Percentiles rank a stretch among this genome's conserved stretches.
phyloP scores from a whole-genome alignment of 2,888 invertebrate genomes.

The Andrena bucephala region DNA sequence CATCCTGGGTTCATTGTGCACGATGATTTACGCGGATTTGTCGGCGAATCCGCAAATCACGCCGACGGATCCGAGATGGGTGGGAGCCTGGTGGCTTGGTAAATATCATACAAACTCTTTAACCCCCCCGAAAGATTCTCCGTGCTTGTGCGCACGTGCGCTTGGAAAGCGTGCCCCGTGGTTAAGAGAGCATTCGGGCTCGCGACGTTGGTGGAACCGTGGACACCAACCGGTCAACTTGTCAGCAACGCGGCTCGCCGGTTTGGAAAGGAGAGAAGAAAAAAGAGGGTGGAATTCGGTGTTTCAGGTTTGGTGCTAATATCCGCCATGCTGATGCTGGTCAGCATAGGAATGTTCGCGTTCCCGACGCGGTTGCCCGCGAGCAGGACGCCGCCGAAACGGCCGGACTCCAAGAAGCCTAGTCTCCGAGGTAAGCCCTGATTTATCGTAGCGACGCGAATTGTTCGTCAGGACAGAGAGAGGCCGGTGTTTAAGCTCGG shows the following conservation, averaged over 20 bases:
- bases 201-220: background rate
- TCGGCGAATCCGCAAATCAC: slow-evolving; percentile 90
- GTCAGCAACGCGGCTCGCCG: background rate
- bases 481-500: slow-evolving; percentile 46
- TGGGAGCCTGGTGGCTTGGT: slow-evolving; percentile 99
- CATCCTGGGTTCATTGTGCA: slow-evolving; percentile 95
- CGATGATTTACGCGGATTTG: slow-evolving; percentile 94
- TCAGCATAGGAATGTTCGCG: slow-evolving; percentile 95
- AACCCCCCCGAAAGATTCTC: too few species aligned
- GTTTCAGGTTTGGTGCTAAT: slow-evolving; percentile 93
- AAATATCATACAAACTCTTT: slow-evolving; percentile 82
- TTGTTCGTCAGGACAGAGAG: slow-evolving; percentile 34
- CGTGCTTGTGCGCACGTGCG: too few species aligned
- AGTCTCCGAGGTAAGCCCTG: slow-evolving; percentile 87
- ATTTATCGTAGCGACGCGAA: slow-evolving; percentile 58
- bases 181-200: too few species aligned
- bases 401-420: slow-evolving; percentile 86
- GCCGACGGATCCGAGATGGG: slow-evolving; percentile 94
- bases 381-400: slow-evolving; percentile 80
- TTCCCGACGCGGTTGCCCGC: slow-evolving; percentile 93
- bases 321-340: slow-evolving; percentile 92
- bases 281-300: background rate
- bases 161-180: too few species aligned
- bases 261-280: background rate
- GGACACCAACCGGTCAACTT: background rate